Evolutionary conservation across 2,797 vertebrate genomes (phyloP).

Genomic region (Chanos chanos): DNA sequence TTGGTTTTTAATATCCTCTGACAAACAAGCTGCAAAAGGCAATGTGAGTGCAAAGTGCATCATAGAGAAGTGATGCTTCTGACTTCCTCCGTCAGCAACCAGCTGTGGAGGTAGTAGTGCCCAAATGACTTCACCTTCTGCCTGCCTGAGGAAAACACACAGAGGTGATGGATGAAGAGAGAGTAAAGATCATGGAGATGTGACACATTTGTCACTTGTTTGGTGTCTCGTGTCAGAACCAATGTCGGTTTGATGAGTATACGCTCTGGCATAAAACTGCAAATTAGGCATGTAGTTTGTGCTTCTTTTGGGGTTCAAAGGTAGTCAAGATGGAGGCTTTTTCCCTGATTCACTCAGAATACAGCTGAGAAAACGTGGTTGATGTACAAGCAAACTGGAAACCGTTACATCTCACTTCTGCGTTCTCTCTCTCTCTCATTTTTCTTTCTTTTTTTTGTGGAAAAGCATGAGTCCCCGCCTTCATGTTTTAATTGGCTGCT

Average conservation of each 20-base stretch:
- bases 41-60: constrained; percentile 18
- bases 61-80: constrained; percentile 9
- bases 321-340: constrained; percentile 36
- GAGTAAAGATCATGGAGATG: constrained; percentile 35
- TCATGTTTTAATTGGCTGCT: constrained; percentile 64
- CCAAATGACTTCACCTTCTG: too few species aligned
- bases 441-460: constrained; percentile 33
- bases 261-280: constrained; percentile 47
- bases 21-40: constrained; percentile 33
- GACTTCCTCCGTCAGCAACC: constrained; percentile 9
- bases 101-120: too few species aligned
- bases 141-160: too few species aligned
- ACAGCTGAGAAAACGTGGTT: constrained; percentile 38
- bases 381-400: constrained; percentile 51
- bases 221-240: constrained; percentile 46
- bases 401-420: constrained; percentile 46
- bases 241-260: constrained; percentile 46
- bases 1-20: constrained; percentile 41
- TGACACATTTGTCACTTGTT: constrained; percentile 12
- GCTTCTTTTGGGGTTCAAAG: constrained; percentile 46
- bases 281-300: constrained; percentile 51
- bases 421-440: constrained; percentile 10
- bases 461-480: constrained; percentile 36
- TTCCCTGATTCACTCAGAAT: constrained; percentile 29
- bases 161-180: constrained; percentile 12